Evolutionary conservation across 2,113 vertebrate genomes (phyloP).

Genomic region (Peromyscus leucopus): DNA sequence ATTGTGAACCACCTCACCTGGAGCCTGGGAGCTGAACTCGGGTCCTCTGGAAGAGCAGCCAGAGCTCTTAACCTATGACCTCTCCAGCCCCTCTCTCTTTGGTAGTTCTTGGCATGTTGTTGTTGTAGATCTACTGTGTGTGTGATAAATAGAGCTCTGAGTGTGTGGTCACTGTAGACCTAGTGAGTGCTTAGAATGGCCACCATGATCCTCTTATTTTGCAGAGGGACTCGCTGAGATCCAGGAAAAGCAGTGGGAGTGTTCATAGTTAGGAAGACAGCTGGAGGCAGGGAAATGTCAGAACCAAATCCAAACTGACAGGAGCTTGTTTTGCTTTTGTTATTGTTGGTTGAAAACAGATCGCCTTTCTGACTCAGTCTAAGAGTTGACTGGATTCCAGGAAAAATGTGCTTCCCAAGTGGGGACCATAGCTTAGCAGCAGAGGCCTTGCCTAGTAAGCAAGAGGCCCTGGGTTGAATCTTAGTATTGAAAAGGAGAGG

Average conservation of each 20-base stretch:
- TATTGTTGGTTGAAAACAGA: neutral
- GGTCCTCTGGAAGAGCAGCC: neutral
- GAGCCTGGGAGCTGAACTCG: neutral
- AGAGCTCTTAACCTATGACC: neutral
- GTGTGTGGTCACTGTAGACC: neutral
- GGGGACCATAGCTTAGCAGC: neutral
- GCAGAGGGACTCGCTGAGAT: neutral
- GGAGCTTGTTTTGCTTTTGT: neutral
- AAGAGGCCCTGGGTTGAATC: neutral
- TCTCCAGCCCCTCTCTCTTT: neutral
- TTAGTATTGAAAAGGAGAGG: neutral
- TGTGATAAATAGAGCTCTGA: neutral
- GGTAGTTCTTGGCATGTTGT: neutral
- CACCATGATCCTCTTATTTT: neutral
- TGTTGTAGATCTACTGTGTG: neutral
- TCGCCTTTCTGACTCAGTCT: neutral
- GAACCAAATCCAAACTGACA: neutral
- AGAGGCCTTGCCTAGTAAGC: neutral
- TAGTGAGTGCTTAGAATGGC: neutral
- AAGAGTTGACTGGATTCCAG: neutral
- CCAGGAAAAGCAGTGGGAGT: neutral
- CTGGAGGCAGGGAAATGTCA: neutral
- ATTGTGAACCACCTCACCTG: neutral
- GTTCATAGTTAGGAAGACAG: neutral
- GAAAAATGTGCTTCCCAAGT: neutral